These are phyloP conservation scores for Platalea minor DNA, from an alignment of 2,797 vertebrate species.

Conservation along the genomic window DNA sequence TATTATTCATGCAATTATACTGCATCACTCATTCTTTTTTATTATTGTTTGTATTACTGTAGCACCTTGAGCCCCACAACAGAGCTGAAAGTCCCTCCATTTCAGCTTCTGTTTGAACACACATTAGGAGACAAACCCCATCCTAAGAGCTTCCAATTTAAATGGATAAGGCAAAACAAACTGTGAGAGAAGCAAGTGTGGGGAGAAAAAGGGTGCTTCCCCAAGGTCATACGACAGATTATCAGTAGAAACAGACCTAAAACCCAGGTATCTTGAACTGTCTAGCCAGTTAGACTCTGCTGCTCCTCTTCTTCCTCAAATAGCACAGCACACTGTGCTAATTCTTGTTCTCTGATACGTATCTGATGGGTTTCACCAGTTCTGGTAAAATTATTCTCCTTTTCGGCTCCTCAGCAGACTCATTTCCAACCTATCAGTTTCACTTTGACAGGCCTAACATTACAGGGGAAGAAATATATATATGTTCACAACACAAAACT, in stretches of 20 bases:
- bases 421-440: background rate
- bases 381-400: background rate
- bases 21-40: constrained; percentile 7
- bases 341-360: background rate
- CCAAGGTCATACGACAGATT: background rate
- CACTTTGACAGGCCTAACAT: background rate
- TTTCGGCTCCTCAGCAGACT: background rate
- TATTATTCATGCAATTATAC: constrained; percentile 47
- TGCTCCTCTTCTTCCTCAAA: background rate
- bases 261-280: background rate
- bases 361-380: background rate
- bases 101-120: constrained; percentile 26
- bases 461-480: background rate
- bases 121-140: background rate
- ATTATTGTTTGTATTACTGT: constrained; percentile 44
- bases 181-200: background rate
- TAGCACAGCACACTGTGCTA: background rate
- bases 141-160: background rate
- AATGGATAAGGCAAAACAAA: constrained; percentile 18
- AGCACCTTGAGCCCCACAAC: constrained; percentile 28
- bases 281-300: background rate
- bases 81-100: background rate
- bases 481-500: background rate
- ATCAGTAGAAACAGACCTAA: background rate
- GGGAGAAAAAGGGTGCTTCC: background rate